Percentiles rank a stretch among this genome's conserved stretches.
phyloP scores from a whole-genome alignment of 2,888 invertebrate species.

The Timandra comae region DNA sequence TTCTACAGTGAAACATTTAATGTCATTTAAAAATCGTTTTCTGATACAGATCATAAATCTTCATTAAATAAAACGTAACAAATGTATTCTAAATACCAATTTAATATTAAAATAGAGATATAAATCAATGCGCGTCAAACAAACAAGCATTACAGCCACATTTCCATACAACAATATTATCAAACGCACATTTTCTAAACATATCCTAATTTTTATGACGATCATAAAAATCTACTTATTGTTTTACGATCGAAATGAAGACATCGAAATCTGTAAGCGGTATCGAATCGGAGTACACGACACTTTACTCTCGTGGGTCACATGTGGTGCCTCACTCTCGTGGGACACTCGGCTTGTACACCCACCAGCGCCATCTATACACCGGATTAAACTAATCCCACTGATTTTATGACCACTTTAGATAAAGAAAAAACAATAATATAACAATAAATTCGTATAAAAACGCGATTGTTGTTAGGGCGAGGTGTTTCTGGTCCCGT shows the following conservation, averaged over 20 bases:
- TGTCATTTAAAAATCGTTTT: too few species aligned
- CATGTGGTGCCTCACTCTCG: too few species aligned
- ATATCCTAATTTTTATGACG: slow-evolving; percentile 23
- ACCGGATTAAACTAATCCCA: slow-evolving; percentile 11
- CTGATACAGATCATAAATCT: too few species aligned
- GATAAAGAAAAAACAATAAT: slow-evolving; percentile 16
- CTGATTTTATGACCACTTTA: slow-evolving; percentile 15
- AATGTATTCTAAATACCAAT: too few species aligned
- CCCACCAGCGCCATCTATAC: slow-evolving; percentile 13
- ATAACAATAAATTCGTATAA: slow-evolving; percentile 9
- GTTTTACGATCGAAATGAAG: slow-evolving; percentile 26
- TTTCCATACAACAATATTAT: slow-evolving; percentile 3
- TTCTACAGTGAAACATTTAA: too few species aligned
- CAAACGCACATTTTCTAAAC: slow-evolving; percentile 19
- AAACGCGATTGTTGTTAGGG: slow-evolving; percentile 9
- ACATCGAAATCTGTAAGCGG: slow-evolving; percentile 15
- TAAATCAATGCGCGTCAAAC: too few species aligned
- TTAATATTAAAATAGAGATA: too few species aligned
- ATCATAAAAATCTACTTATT: slow-evolving; percentile 22
- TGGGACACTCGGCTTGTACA: background rate
- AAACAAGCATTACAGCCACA: too few species aligned
- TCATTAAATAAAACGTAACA: too few species aligned
- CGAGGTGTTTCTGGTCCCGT: background rate
- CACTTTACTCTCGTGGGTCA: too few species aligned
- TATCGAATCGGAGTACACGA: too few species aligned